Evolutionary conservation across 2,113 vertebrate genomes (phyloP).

Genomic region (Laticauda laticaudata): DNA sequence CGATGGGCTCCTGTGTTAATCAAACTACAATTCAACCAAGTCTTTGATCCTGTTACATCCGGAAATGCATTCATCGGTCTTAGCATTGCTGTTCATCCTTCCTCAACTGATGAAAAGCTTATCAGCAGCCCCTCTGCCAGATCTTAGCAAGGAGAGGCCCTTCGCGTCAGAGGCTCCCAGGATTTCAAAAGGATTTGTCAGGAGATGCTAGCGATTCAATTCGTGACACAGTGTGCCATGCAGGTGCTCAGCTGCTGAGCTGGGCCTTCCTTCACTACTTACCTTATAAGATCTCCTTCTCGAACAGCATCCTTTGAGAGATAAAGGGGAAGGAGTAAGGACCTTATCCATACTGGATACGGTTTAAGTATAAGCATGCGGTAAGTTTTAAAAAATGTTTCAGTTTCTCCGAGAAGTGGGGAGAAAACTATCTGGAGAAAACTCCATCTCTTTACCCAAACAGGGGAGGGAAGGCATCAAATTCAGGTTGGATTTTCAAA

Average conservation of each 20-base stretch:
- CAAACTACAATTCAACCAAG: not conserved
- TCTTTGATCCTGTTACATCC: not conserved
- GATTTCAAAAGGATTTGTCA: not conserved
- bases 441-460: not conserved
- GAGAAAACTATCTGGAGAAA: not conserved
- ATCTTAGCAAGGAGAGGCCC: not conserved
- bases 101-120: not conserved
- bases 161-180: not conserved
- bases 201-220: not conserved
- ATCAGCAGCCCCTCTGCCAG: not conserved
- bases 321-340: not conserved
- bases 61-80: not conserved
- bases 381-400: not conserved
- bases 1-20: not conserved
- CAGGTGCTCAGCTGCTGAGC: not conserved
- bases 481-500: not conserved
- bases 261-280: not conserved
- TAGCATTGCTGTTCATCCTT: not conserved
- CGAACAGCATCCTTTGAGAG: not conserved
- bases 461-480: not conserved
- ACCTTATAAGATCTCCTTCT: not conserved
- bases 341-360: not conserved
- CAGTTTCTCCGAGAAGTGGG: not conserved
- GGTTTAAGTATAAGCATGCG: not conserved
- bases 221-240: not conserved